Evolutionary conservation across 2,888 invertebrate genomes (phyloP).

Genomic region (Drosophila percnosoma): DNA sequence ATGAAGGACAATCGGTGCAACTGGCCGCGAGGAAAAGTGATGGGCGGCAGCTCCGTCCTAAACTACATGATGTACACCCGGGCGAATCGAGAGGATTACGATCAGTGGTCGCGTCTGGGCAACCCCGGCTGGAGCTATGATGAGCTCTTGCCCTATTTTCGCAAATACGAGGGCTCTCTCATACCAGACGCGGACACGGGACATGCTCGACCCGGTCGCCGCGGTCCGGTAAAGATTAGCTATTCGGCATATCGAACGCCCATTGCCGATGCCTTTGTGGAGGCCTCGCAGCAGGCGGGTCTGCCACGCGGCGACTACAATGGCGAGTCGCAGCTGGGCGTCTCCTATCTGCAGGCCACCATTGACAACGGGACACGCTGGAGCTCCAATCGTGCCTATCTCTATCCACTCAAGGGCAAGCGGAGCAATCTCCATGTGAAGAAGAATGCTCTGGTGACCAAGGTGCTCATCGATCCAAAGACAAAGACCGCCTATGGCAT

Average conservation of each 20-base stretch:
- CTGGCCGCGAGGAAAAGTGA: slow-evolving; percentile 92
- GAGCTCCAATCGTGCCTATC: slow-evolving; percentile 87
- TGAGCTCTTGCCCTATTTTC: slow-evolving; percentile 90
- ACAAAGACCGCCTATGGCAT: slow-evolving; percentile 87
- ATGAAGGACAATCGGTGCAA: slow-evolving; percentile 90
- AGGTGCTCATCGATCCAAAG: slow-evolving; percentile 86
- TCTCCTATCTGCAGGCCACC: slow-evolving; percentile 88
- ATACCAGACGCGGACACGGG: slow-evolving; percentile 85
- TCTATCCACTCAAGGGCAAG: slow-evolving; percentile 85
- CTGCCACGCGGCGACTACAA: slow-evolving; percentile 89
- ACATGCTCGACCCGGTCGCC: slow-evolving; percentile 84
- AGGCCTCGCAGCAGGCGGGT: slow-evolving; percentile 87
- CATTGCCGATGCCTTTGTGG: slow-evolving; percentile 87
- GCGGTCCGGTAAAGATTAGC: slow-evolving; percentile 86
- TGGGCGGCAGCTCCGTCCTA: slow-evolving; percentile 92
- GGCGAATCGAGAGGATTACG: slow-evolving; percentile 90
- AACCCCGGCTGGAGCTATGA: slow-evolving; percentile 90
- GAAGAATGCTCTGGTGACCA: slow-evolving; percentile 86
- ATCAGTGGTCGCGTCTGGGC: slow-evolving; percentile 90
- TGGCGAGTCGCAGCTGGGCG: slow-evolving; percentile 86
- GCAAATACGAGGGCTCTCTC: slow-evolving; percentile 90
- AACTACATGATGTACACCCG: slow-evolving; percentile 93
- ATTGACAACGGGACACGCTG: slow-evolving; percentile 86
- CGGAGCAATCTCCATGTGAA: slow-evolving; percentile 87
- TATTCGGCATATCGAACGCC: slow-evolving; percentile 86